phyloP scores from a whole-genome alignment of 2,113 vertebrate genomes.

The Gymnarchus niloticus region DNA sequence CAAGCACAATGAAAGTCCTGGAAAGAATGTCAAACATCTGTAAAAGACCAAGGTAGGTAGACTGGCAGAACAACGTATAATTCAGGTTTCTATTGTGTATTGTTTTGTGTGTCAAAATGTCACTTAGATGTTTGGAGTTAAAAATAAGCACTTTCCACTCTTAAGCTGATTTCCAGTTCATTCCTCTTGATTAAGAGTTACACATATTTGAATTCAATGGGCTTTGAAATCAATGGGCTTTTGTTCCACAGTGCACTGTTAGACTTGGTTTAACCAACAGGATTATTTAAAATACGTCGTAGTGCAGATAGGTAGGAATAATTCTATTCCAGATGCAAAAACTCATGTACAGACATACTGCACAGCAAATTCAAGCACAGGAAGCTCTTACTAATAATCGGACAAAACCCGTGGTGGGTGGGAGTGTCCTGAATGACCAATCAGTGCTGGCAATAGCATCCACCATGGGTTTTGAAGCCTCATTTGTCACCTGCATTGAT shows the following conservation, averaged over 20 bases:
- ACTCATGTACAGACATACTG: not conserved
- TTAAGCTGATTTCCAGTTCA: not conserved
- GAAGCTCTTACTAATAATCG: no score
- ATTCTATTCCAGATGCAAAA: not conserved
- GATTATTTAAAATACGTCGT: not conserved
- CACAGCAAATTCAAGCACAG: not conserved
- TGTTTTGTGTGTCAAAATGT: not conserved
- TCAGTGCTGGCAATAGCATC: no score
- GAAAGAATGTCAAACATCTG: not conserved
- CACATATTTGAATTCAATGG: constrained; percentile 4
- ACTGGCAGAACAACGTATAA: not conserved
- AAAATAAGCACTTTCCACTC: not conserved
- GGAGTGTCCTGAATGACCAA: no score
- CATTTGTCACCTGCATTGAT: no score
- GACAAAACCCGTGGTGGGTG: no score
- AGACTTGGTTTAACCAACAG: not conserved
- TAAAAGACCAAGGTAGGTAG: not conserved
- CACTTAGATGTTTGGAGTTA: not conserved
- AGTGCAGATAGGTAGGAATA: not conserved
- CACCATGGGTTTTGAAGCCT: no score
- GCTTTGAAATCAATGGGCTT: constrained; percentile 6
- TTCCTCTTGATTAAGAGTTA: not conserved
- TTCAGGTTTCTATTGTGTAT: not conserved
- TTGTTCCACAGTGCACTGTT: not conserved
- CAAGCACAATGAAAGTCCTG: not conserved